phyloP scores from a whole-genome alignment of 2,797 vertebrate genomes.

The Acrocephalus scirpaceus region DNA sequence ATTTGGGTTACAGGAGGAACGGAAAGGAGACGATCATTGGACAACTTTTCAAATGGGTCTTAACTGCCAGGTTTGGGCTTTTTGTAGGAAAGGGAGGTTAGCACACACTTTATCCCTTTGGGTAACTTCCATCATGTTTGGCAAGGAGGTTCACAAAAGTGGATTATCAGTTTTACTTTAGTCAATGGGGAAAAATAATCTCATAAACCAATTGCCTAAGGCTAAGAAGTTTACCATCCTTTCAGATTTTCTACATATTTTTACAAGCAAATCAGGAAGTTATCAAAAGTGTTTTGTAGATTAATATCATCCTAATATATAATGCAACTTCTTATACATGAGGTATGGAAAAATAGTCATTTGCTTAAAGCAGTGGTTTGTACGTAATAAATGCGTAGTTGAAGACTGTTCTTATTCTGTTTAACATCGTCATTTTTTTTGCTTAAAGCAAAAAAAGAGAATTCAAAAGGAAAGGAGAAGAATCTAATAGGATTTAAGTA shows the following conservation, averaged over 20 bases:
- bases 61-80: background rate
- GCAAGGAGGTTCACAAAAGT: background rate
- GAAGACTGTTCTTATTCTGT: background rate
- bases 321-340: background rate
- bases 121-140: background rate
- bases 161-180: background rate
- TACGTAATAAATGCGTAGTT: background rate
- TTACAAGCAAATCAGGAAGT: slow-evolving; percentile 1
- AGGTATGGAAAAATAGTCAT: background rate
- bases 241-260: background rate
- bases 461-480: background rate
- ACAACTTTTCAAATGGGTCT: background rate
- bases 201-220: background rate
- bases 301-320: background rate
- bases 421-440: background rate
- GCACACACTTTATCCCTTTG: background rate
- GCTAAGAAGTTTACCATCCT: background rate
- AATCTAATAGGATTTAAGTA: background rate
- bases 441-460: background rate
- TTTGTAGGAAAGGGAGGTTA: background rate
- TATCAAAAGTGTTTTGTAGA: background rate
- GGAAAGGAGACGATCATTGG: fast-evolving
- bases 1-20: background rate
- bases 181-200: background rate
- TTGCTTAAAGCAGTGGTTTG: background rate